These are phyloP conservation scores for Drosophila bifasciata DNA, from an alignment of 1,140 invertebrate species.

Conservation along the genomic window DNA sequence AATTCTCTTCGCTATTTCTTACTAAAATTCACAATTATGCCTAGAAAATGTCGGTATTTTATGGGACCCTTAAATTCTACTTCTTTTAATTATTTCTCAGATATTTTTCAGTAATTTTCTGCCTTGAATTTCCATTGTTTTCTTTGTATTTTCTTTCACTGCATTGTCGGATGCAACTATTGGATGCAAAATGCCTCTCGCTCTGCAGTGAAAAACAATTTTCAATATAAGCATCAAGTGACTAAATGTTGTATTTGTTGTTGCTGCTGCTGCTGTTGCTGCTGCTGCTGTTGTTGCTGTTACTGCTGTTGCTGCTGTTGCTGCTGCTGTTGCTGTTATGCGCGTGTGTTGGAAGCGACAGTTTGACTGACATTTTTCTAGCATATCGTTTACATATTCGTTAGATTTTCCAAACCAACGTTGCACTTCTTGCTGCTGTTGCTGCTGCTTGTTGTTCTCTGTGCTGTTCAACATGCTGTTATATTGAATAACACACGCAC, in stretches of 20 bases:
- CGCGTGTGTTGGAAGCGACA: constrained; percentile 83
- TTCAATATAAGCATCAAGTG: constrained; percentile 83
- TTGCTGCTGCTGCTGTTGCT: constrained; percentile 32
- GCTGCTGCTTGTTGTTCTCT: constrained; percentile 58
- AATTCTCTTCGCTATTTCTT: background rate
- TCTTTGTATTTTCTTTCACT: constrained; percentile 17
- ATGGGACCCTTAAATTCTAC: background rate
- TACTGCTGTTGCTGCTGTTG: constrained; percentile 32
- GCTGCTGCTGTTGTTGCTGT: constrained; percentile 39
- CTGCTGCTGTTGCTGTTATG: constrained; percentile 41
- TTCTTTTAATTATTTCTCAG: background rate
- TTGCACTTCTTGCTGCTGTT: constrained; percentile 27
- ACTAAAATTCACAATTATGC: background rate
- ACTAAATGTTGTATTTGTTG: constrained; percentile 67
- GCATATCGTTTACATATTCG: constrained; percentile 83
- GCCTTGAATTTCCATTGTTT: background rate
- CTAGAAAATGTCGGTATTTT: background rate
- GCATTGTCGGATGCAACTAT: constrained; percentile 68
- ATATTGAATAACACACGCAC: constrained; percentile 77
- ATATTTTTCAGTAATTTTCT: background rate
- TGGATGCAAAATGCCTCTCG: constrained; percentile 59
- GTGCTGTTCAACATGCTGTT: constrained; percentile 77
- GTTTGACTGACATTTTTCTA: constrained; percentile 84
- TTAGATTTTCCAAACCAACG: constrained; percentile 73
- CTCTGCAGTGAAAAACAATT: constrained; percentile 72